phyloP scores from a whole-genome alignment of 2,888 invertebrate species.

The Epinotia bilunana region DNA sequence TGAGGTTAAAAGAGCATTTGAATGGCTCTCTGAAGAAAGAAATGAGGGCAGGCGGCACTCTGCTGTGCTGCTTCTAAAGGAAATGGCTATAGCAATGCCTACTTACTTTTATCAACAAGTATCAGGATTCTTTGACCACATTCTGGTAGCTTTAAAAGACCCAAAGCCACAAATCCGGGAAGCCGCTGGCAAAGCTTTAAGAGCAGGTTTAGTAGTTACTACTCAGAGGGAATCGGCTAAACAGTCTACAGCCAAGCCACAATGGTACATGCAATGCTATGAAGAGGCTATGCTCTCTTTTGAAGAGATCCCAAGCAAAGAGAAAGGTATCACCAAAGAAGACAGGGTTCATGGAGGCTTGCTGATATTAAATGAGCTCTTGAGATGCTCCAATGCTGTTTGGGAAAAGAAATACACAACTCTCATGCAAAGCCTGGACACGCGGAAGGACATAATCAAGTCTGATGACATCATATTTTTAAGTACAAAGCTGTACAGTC shows the following conservation, averaged over 20 bases:
- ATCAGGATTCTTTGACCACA: constrained; percentile 96
- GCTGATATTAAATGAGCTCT: constrained; percentile 95
- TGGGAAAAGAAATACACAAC: constrained; percentile 93
- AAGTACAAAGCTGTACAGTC: constrained; percentile 85
- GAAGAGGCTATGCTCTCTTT: constrained; percentile 94
- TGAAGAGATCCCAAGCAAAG: constrained; percentile 86
- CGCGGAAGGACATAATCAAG: constrained; percentile 75
- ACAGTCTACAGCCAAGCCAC: constrained; percentile 93
- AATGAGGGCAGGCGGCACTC: constrained; percentile 96
- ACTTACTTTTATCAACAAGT: constrained; percentile 99
- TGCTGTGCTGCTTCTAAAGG: constrained; percentile 95
- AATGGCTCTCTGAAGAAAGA: constrained; percentile 96
- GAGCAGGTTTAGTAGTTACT: constrained; percentile 97
- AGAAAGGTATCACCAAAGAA: constrained; percentile 92
- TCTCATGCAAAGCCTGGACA: constrained; percentile 86
- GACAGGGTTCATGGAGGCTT: constrained; percentile 97
- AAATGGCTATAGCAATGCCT: constrained; percentile 97
- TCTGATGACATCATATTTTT: constrained; percentile 85
- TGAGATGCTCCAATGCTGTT: constrained; percentile 94
- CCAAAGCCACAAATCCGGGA: constrained; percentile 96
- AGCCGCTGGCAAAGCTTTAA: constrained; percentile 96
- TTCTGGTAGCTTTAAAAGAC: constrained; percentile 96
- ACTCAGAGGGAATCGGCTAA: constrained; percentile 98
- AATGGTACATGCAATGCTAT: constrained; percentile 97
- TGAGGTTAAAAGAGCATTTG: constrained; percentile 97